Percentiles rank a stretch among this genome's conserved stretches.
These are phyloP conservation scores for Morus bassanus DNA, from an alignment of 2,797 vertebrate species.

Conservation along the genomic window DNA sequence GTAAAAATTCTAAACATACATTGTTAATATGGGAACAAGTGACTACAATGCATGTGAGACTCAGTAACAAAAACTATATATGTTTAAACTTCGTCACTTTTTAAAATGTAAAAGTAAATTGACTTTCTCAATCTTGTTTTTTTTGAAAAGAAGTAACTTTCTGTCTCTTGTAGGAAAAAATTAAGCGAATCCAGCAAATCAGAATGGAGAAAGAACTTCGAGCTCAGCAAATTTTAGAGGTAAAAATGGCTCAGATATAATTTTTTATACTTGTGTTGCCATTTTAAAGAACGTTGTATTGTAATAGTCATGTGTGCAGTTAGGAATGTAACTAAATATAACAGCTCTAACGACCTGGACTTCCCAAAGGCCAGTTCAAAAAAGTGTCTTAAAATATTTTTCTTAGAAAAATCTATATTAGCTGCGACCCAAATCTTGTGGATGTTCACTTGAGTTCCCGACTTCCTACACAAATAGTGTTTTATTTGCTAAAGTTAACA, in stretches of 20 bases:
- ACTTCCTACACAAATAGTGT: neutral
- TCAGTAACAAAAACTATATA: neutral
- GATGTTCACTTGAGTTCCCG: neutral
- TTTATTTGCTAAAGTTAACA: neutral
- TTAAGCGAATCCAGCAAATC: constrained; percentile 95
- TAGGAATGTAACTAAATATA: neutral
- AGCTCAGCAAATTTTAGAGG: constrained; percentile 96
- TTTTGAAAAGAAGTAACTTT: neutral
- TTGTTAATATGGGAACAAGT: neutral
- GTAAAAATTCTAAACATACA: neutral
- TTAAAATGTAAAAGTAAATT: neutral
- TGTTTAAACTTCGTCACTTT: neutral
- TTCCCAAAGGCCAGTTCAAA: neutral
- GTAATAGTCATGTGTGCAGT: neutral
- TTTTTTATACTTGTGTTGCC: neutral
- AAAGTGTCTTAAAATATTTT: neutral
- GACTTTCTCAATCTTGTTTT: neutral
- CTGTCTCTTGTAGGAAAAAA: constrained; percentile 86
- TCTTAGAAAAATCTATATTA: neutral
- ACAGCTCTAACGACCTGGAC: neutral
- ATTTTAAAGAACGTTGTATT: neutral
- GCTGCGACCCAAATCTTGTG: neutral
- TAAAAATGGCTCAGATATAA: constrained; percentile 64
- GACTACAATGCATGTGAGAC: neutral
- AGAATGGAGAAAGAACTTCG: constrained; percentile 95